Evolutionary conservation across 1,140 invertebrate genomes (phyloP).

Genomic region (Orchestia grillus): DNA sequence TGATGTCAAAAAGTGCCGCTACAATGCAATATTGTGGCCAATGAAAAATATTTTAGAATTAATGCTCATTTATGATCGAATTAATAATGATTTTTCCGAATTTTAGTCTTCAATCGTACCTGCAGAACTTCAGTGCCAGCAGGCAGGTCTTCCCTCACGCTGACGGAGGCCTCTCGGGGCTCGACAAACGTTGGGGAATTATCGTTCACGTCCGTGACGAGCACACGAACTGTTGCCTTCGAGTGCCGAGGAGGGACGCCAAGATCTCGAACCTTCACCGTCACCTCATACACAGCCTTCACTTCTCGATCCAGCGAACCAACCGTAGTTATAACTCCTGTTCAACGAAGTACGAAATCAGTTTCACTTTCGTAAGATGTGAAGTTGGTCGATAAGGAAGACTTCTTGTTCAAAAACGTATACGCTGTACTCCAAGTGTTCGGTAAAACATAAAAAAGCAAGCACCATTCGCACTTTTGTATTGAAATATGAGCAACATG

Average conservation of each 20-base stretch:
- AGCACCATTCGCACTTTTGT: too few relatives aligned
- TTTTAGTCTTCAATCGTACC: conserved; percentile 73
- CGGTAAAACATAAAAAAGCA: neutral
- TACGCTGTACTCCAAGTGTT: neutral
- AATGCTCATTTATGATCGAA: neutral
- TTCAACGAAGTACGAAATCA: neutral
- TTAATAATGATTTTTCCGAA: neutral
- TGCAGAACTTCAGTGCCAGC: conserved; percentile 86
- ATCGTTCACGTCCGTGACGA: conserved; percentile 75
- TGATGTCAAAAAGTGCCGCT: too few relatives aligned
- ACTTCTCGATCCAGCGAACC: conserved; percentile 86
- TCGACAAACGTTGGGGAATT: conserved; percentile 85
- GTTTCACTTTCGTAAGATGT: neutral
- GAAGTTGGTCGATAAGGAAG: too few relatives aligned
- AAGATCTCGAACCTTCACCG: conserved; percentile 87
- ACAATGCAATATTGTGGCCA: too few relatives aligned
- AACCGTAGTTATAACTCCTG: conserved; percentile 88
- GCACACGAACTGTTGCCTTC: conserved; percentile 81
- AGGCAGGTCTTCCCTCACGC: conserved; percentile 89
- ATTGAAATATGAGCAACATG: neutral
- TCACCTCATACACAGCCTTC: conserved; percentile 82
- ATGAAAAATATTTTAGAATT: neutral
- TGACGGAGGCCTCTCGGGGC: conserved; percentile 85
- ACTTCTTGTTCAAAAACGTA: neutral
- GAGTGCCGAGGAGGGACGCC: conserved; percentile 82